These are phyloP conservation scores for Chaenocephalus aceratus DNA, from an alignment of 2,113 vertebrate genomes.

Conservation along the genomic window DNA sequence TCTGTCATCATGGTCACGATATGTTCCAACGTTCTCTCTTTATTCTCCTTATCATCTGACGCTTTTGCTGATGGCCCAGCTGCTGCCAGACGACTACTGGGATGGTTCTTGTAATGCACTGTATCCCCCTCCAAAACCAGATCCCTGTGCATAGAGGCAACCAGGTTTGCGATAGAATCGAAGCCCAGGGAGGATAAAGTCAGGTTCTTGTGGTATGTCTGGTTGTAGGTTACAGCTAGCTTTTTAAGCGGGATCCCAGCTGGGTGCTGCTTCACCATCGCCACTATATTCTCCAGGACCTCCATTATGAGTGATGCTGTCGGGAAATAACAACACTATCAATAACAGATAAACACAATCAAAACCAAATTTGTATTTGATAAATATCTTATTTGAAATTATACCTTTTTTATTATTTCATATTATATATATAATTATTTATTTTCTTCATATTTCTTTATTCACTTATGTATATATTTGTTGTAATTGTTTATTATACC, in stretches of 20 bases:
- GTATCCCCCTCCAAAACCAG: constrained; percentile 55
- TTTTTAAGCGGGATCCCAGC: constrained; percentile 69
- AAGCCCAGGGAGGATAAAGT: constrained; percentile 55
- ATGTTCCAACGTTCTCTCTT: constrained; percentile 8
- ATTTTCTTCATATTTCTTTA: too few species aligned
- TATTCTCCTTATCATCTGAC: neutral
- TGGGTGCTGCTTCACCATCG: constrained; percentile 64
- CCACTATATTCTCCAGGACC: constrained; percentile 50
- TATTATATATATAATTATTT: too few species aligned
- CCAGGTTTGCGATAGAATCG: constrained; percentile 46
- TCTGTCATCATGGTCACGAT: constrained; percentile 63
- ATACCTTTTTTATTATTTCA: too few species aligned
- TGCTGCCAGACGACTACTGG: neutral
- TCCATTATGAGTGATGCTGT: constrained; percentile 58
- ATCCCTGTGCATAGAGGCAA: constrained; percentile 53
- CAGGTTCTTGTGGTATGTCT: constrained; percentile 68
- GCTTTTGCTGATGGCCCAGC: constrained; percentile 1
- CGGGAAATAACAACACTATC: constrained; percentile 1
- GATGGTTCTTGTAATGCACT: constrained; percentile 59
- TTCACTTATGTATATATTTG: too few species aligned
- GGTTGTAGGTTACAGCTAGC: constrained; percentile 50
- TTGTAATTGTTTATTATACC: too few species aligned
- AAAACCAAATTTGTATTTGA: too few species aligned
- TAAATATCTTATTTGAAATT: too few species aligned
- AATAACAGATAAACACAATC: neutral